Base-by-base conservation (phyloP, 1,140 invertebrate species). In the Ptiloglossa arizonensis region DNA sequence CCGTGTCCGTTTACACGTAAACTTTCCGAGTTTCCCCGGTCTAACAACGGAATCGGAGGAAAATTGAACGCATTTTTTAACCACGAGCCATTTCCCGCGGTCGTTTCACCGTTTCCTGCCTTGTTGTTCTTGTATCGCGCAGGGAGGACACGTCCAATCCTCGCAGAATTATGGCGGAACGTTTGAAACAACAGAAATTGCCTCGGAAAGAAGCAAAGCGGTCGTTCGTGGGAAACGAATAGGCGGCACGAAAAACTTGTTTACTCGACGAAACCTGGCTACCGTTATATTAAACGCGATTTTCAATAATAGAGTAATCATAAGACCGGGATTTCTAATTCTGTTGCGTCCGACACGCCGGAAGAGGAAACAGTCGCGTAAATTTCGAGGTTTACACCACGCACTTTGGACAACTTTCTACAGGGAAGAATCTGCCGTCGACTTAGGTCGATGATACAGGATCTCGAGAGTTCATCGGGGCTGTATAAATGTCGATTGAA, bases 1-100 rank as follows among this genome's bases (percentile, higher is more conserved):
- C 83, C 68, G 83, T 77, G 59, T 46, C n/a, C 32, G 50, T 17
- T 54, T 70, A 41, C 72, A 41, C 79, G 56, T 62, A 71, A 75
- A 67, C 56, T 48, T 27, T 27, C 5, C 46, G 27, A 19, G n/a
- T 62, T 22, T 35, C 56, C 11, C 11, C 11, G 29, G 8, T 17
- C 24, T 52, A 38, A 32, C 56, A 13, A 48, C 44, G 24, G 64
- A 70, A 70, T 70, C n/a, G n/a, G 44, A 17, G 19, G 35, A 71
- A 77, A 70, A 48, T 66, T 59, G 38, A 63, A 52, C 35, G 13
- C 22, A 62, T 24, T 66, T 66, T 32, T 38, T n/a, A 54, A 1
- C 32, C 9, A 29, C 56, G 29, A 50, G 9, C 44, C 70, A 41
- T 63, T 73, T 73, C 22, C 44, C 15, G 6, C 22, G 19, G 9